Percentiles rank a stretch among this genome's conserved stretches.
phyloP scores from a whole-genome alignment of 2,797 vertebrate species.

The Nannoperca obscura region DNA sequence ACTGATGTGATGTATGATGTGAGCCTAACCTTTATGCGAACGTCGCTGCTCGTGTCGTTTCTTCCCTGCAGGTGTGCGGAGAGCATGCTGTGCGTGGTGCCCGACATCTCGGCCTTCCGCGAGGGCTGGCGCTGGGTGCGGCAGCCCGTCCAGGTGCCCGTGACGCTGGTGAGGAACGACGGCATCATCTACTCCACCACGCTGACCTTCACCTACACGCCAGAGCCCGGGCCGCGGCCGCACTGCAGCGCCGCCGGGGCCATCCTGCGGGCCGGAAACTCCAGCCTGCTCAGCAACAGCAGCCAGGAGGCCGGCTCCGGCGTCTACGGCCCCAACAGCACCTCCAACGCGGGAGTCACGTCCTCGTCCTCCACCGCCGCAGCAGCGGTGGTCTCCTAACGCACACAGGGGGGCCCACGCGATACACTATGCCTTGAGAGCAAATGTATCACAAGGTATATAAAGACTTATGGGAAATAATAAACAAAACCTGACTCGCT shows the following conservation, averaged over 20 bases:
- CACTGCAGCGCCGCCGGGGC: constrained; percentile 98
- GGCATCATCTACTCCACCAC: constrained; percentile 99
- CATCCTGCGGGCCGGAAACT: constrained; percentile 92
- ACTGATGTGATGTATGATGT: too few relatives aligned
- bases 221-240: constrained; percentile 96
- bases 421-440: constrained; percentile 69
- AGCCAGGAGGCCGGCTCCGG: constrained; percentile 75
- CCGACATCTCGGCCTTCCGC: constrained; percentile 99
- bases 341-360: constrained; percentile 86
- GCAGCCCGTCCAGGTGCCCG: constrained; percentile 98
- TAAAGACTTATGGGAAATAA: constrained; percentile 71
- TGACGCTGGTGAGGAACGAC: constrained; percentile 97
- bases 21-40: background rate
- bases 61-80: constrained; percentile 90
- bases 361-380: constrained; percentile 89
- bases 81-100: constrained; percentile 98
- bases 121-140: constrained; percentile 99
- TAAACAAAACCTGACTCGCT: constrained; percentile 86
- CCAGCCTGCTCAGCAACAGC: constrained; percentile 90
- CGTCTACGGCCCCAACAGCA: constrained; percentile 87
- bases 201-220: constrained; percentile 99
- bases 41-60: background rate
- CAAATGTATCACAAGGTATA: constrained; percentile 65
- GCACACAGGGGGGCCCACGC: constrained; percentile 64
- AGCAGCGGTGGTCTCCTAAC: constrained; percentile 97